These are phyloP conservation scores for Sebastolobus alascanus DNA, from an alignment of 2,797 vertebrate species.

Conservation along the genomic window DNA sequence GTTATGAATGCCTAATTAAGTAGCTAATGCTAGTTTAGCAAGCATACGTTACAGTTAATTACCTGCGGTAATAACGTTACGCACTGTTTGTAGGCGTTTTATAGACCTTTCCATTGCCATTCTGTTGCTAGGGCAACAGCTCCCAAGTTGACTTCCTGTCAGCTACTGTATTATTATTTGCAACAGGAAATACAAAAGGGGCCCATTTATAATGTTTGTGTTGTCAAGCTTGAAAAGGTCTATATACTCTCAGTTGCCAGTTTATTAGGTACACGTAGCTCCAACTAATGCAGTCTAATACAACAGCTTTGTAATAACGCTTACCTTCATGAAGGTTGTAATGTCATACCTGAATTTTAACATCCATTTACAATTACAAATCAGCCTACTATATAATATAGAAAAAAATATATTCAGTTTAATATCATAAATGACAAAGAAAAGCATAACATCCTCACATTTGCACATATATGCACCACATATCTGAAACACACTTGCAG, in stretches of 20 bases:
- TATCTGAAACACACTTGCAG: neutral
- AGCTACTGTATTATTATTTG: too few relatives aligned
- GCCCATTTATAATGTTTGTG: too few relatives aligned
- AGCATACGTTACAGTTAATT: neutral
- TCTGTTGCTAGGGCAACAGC: too few relatives aligned
- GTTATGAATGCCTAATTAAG: slow-evolving; percentile 10
- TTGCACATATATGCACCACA: neutral
- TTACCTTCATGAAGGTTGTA: neutral
- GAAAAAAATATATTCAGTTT: neutral
- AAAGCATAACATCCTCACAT: neutral
- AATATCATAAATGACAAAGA: neutral
- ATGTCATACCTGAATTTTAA: neutral
- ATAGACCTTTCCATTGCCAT: too few relatives aligned
- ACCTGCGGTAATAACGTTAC: too few relatives aligned
- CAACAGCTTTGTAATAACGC: neutral
- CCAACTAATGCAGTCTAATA: neutral
- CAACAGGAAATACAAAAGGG: too few relatives aligned
- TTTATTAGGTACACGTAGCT: neutral
- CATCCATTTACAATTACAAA: neutral
- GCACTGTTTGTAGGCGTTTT: too few relatives aligned
- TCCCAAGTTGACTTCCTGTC: too few relatives aligned
- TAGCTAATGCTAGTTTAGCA: neutral
- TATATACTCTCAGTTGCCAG: neutral
- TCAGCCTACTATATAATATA: neutral
- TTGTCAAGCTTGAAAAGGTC: too few relatives aligned